phyloP scores from a whole-genome alignment of 2,888 invertebrate genomes.

The Mylabris sibirica region DNA sequence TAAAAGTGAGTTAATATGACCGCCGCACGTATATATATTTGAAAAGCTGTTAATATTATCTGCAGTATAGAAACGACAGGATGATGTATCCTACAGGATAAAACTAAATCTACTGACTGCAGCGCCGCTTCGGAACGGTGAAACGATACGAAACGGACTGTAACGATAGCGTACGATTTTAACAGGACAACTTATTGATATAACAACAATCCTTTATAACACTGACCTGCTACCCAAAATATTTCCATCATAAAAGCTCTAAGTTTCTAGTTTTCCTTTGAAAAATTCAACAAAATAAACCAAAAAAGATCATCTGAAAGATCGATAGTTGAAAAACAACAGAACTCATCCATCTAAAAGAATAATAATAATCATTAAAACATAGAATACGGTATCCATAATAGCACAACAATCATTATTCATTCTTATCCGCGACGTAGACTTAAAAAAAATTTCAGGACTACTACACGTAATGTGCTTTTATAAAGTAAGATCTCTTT shows the following conservation, averaged over 20 bases:
- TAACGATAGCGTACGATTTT: conserved; percentile 25
- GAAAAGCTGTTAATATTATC: not conserved
- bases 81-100: conserved; percentile 35
- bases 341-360: too few relatives aligned
- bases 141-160: conserved; percentile 28
- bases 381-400: too few relatives aligned
- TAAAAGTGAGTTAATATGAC: too few relatives aligned
- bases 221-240: conserved; percentile 23
- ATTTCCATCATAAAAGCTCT: not conserved
- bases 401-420: too few relatives aligned
- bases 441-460: too few relatives aligned
- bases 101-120: conserved; percentile 39
- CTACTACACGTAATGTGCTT: too few relatives aligned
- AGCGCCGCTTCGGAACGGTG: conserved; percentile 40
- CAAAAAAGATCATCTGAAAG: too few relatives aligned
- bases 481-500: too few relatives aligned
- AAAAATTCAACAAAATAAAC: too few relatives aligned
- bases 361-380: too few relatives aligned
- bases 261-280: not conserved
- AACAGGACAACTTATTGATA: conserved; percentile 36
- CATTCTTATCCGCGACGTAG: too few relatives aligned
- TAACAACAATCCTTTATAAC: conserved; percentile 34
- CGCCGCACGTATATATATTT: not conserved
- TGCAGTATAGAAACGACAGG: conserved; percentile 4
- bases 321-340: too few relatives aligned